phyloP scores from a whole-genome alignment of 1,140 invertebrate species.

The Dendrolimus kikuchii region DNA sequence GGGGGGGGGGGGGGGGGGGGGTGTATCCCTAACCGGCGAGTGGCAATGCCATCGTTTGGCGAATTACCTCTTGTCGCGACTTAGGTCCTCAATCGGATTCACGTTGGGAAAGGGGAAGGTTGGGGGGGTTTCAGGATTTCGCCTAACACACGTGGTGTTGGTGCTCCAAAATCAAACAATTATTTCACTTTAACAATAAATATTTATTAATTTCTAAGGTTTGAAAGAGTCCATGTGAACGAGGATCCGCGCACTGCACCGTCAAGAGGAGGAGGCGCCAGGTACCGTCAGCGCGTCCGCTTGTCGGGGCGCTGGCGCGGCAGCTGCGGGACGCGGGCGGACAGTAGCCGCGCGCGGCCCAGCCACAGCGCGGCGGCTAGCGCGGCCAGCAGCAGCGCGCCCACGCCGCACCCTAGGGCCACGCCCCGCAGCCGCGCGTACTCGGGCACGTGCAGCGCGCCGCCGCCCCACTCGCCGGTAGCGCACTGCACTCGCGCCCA shows the following conservation, averaged over 20 bases:
- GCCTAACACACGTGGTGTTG: too few species aligned
- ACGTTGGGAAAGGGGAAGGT: too few species aligned
- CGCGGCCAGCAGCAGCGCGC: conserved; percentile 38
- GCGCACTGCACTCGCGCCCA: conserved; percentile 44
- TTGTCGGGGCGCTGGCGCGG: conserved; percentile 22
- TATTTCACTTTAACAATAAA: too few species aligned
- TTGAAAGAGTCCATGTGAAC: too few species aligned
- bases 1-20: too few species aligned
- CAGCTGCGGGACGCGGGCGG: conserved; percentile 6
- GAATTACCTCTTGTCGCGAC: too few species aligned
- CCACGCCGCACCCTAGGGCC: conserved; percentile 34
- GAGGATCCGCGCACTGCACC: background rate
- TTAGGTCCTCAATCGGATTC: too few species aligned
- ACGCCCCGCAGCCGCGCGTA: conserved; percentile 43
- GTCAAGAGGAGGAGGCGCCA: conserved; percentile 3
- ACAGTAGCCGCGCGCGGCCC: conserved; percentile 29
- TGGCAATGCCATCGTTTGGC: too few species aligned
- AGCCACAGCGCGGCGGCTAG: conserved; percentile 30
- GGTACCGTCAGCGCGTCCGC: conserved; percentile 25
- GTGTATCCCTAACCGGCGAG: too few species aligned
- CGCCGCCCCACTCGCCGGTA: conserved; percentile 25
- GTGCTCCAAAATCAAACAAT: too few species aligned
- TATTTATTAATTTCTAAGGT: too few species aligned
- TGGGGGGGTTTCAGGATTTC: too few species aligned
- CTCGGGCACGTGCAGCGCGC: conserved; percentile 36